Conservation (phyloP, 2,888 invertebrate genomes). For the Phyto melanocephala region DNA sequence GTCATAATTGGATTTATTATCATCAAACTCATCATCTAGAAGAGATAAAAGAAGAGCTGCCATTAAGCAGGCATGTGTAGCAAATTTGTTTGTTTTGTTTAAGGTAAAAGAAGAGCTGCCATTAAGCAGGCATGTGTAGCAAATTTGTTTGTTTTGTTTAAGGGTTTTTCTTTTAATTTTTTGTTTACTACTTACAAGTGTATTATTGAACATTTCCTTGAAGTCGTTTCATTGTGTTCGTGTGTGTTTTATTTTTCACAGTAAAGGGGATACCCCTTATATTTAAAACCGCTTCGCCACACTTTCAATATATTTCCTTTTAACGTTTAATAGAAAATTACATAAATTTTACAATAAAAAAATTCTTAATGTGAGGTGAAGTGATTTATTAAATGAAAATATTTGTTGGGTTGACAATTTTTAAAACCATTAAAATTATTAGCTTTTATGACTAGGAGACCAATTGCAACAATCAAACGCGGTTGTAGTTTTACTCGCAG, state of each 20-base stretch:
- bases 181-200: constrained; percentile 37
- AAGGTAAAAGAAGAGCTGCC: neutral
- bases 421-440: neutral
- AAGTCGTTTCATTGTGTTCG: constrained; percentile 8
- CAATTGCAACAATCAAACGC: too few species aligned
- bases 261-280: too few species aligned
- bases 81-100: constrained; percentile 27
- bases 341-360: too few species aligned
- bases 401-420: neutral
- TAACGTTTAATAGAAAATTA: neutral
- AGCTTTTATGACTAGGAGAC: too few species aligned
- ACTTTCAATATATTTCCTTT: neutral
- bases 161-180: constrained; percentile 49
- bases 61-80: constrained; percentile 13
- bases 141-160: constrained; percentile 27
- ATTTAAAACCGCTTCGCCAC: too few species aligned
- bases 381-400: too few species aligned
- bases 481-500: too few species aligned
- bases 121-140: constrained; percentile 14
- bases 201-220: constrained; percentile 57
- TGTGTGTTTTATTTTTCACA: neutral
- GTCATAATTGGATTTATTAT: constrained; percentile 64
- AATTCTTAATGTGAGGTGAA: neutral
- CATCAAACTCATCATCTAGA: constrained; percentile 9
- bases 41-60: neutral